Percentiles rank a stretch among this genome's conserved stretches.
Conservation (phyloP, 2,797 vertebrate species). For the Epinephelus coioides region DNA sequence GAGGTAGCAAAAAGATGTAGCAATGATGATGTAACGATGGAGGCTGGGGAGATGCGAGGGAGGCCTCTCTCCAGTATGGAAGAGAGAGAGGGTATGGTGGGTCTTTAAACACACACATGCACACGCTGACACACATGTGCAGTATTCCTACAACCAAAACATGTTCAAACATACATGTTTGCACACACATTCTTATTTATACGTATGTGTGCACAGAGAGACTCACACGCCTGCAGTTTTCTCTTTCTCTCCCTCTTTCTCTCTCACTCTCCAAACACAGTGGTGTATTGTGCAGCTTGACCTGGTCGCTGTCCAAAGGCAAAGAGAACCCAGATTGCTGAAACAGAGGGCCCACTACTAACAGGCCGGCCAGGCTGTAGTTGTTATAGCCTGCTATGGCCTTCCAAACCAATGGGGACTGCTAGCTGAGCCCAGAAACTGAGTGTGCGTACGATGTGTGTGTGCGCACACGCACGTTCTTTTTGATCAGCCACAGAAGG, state of each 20-base stretch:
- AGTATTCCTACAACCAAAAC: slow-evolving; percentile 48
- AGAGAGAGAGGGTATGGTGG: slow-evolving; percentile 25
- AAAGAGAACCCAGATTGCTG: slow-evolving; percentile 84
- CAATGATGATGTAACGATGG: slow-evolving; percentile 60
- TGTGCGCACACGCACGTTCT: slow-evolving; percentile 13
- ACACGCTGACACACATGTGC: slow-evolving; percentile 8
- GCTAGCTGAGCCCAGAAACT: slow-evolving; percentile 60
- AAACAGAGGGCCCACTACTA: slow-evolving; percentile 80
- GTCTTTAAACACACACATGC: slow-evolving; percentile 5
- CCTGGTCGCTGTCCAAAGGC: slow-evolving; percentile 80
- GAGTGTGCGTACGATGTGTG: slow-evolving; percentile 9
- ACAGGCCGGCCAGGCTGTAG: slow-evolving; percentile 73
- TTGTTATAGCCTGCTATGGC: slow-evolving; percentile 70
- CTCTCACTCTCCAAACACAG: slow-evolving; percentile 73
- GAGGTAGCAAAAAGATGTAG: slow-evolving; percentile 61
- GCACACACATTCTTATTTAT: slow-evolving; percentile 45
- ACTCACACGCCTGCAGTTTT: slow-evolving; percentile 45
- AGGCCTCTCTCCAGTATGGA: slow-evolving; percentile 29
- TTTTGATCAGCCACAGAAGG: slow-evolving; percentile 79
- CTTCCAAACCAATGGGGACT: slow-evolving; percentile 78
- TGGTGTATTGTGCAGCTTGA: slow-evolving; percentile 80
- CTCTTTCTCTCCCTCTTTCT: slow-evolving; percentile 36
- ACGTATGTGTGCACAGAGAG: slow-evolving; percentile 34
- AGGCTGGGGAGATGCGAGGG: slow-evolving; percentile 24
- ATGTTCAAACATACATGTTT: slow-evolving; percentile 30